Evolutionary conservation across 1,140 invertebrate species (phyloP), one percentile per base, ranked within the genome.

Genomic region (Diorhabda carinulata): DNA sequence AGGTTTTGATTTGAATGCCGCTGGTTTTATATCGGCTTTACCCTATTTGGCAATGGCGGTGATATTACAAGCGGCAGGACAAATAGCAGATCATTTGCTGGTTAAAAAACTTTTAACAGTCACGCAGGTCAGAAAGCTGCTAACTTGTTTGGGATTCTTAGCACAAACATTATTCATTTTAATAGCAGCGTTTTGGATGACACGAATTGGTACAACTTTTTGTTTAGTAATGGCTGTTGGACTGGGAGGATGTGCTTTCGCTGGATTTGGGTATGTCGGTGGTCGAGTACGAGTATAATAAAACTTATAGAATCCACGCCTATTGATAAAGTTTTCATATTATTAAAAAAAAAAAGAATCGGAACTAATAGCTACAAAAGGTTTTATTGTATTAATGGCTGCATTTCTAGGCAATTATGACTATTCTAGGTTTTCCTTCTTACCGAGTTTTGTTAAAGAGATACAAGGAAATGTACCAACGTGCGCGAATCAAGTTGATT

Each of bases 191-290:
- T 92, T 90, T 76, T 81, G 89, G 2, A 80, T 86, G 57, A 86
- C 88, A 10, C 83, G 89, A 8, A 82, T 81, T 1, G 86, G 86
- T 59, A 91, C 90, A 44, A 85, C 95, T 8, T 82, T 87, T 2
- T 95, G 88, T 79, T 84, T 97, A 5, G 93, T 91, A 0, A 86
- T 95, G 63, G 93, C 94, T n/a, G 92, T 96, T 5, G 94, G 94
- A 1, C 83, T 95, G 8, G 93, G 93, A 43, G 95, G 92, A 2
- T 94, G 96, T 79, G 92, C 93, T 5, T 95, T 92, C 91, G 90
- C 91, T n/a, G 94, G 92, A 62, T 95, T 92, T 79, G 90, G 90
- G 91, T 92, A 83, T 80, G 57, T 57, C 40, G 3, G 60, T 40
- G 5, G 52, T 61, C 25, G 9, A 45, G 3, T 63, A 52, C 47